Base-by-base conservation (phyloP, 2,797 vertebrate genomes). In the Paramormyrops hopkinsi region DNA sequence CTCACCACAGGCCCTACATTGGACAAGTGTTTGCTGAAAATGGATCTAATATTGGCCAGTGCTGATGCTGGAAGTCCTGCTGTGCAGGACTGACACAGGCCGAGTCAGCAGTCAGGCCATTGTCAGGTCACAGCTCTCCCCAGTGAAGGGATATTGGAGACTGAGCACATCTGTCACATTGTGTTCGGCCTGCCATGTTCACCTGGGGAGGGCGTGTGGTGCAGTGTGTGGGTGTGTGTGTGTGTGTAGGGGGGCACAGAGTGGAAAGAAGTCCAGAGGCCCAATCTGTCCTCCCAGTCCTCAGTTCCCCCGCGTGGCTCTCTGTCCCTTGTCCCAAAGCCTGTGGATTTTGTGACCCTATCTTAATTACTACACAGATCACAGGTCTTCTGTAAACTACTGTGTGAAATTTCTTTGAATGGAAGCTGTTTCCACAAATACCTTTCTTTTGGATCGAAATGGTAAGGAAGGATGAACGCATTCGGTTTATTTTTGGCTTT, bases 141-240 rank as follows among this genome's bases (percentile, higher is more conserved):
- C 89, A 59, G 89, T 73, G 48, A 69, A 41, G 79, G 88, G 88
- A 88, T 92, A 92, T 91, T 92, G 91, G 89, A 90, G 89, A 90
- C 41, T 86, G 90, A 94, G 91, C 91, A 90, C 89, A 91, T 91
- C 88, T 91, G 92, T 85, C 90, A 89, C 91, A 88, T 94, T 91
- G 90, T 87, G 88, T 91, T 0, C 14, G 12, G 89, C 90, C 90
- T 29, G 82, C 91, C 91, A 89, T 56, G 44, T 90, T 8, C 48
- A 86, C 46, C 84, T 37, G 46, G n/a, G 19, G n/a, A 29, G 50
- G 48, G 11, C 14, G 6, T 82, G 76, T 82, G 37, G 17, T 46
- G 41, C 14, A n/a, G 37, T 79, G 73, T 79, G 73, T 41, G 14
- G 33, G 33, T 33, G 41, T 50, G 76, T 44, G 33, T 82, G 76